Percentiles rank a stretch among this genome's conserved stretches.
Evolutionary conservation across 2,888 invertebrate genomes (phyloP).

Genomic region (Coenonympha arcania): DNA sequence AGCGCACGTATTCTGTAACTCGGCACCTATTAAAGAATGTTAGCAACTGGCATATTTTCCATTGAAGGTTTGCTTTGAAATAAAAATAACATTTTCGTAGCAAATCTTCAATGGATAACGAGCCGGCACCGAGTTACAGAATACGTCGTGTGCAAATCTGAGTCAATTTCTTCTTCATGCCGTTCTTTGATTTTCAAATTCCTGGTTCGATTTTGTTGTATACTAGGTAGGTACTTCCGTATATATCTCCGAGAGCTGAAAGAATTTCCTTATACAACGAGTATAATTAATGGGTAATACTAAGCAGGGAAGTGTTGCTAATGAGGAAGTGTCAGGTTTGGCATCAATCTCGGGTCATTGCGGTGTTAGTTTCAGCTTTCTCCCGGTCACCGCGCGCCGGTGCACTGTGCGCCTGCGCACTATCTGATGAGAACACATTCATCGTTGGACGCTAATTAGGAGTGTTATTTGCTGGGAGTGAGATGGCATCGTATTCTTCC

Average conservation of each 20-base stretch:
- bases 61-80: too few species aligned
- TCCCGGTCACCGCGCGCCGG: slow-evolving; percentile 18
- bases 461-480: slow-evolving; percentile 11
- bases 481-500: slow-evolving; percentile 14
- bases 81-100: too few species aligned
- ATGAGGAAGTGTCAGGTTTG: slow-evolving; percentile 28
- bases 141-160: too few species aligned
- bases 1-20: too few species aligned
- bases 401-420: slow-evolving; percentile 11
- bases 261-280: slow-evolving; percentile 1
- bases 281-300: slow-evolving; percentile 1
- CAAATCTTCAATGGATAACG: too few species aligned
- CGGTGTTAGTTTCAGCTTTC: slow-evolving; percentile 29
- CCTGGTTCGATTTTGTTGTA: too few species aligned
- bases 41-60: too few species aligned
- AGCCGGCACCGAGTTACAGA: too few species aligned
- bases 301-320: slow-evolving; percentile 8
- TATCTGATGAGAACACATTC: slow-evolving; percentile 32
- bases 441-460: slow-evolving; percentile 24
- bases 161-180: too few species aligned
- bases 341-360: slow-evolving; percentile 23
- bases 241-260: not conserved
- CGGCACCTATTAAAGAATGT: too few species aligned
- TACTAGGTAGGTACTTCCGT: too few species aligned
- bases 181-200: too few species aligned